These are phyloP conservation scores for Distichodus sexfasciatus DNA, from an alignment of 2,797 vertebrate genomes.

Conservation along the genomic window DNA sequence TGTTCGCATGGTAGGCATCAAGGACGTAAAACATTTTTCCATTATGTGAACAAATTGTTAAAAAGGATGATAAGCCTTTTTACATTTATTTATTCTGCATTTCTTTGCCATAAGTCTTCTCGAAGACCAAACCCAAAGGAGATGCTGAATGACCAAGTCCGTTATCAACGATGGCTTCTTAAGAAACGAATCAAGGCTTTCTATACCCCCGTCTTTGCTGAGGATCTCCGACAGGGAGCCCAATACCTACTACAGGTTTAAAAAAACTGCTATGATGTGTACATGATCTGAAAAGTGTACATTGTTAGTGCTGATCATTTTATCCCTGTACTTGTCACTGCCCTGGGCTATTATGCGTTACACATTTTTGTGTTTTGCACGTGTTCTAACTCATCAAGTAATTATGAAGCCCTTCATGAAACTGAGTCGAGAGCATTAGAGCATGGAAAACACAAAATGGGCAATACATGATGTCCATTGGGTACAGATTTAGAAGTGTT, in stretches of 20 bases:
- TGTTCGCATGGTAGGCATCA: conserved; percentile 80
- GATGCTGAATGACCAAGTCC: conserved; percentile 80
- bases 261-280: too few relatives aligned
- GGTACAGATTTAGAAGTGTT: not conserved
- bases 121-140: conserved; percentile 91
- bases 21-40: not conserved
- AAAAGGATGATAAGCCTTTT: too few relatives aligned
- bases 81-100: not conserved
- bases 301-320: not conserved
- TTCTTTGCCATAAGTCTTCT: conserved; percentile 70
- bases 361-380: not conserved
- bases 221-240: conserved; percentile 87
- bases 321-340: not conserved
- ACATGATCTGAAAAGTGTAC: too few relatives aligned
- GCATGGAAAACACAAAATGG: not conserved
- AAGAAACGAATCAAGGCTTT: conserved; percentile 93
- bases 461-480: not conserved
- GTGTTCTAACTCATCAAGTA: not conserved
- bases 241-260: conserved; percentile 96
- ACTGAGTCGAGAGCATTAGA: not conserved
- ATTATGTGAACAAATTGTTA: not conserved
- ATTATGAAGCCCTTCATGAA: not conserved
- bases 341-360: not conserved
- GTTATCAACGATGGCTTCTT: conserved; percentile 91
- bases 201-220: conserved; percentile 89